Base-by-base conservation (phyloP, 2,113 vertebrate genomes). In the Oenanthe melanoleuca region DNA sequence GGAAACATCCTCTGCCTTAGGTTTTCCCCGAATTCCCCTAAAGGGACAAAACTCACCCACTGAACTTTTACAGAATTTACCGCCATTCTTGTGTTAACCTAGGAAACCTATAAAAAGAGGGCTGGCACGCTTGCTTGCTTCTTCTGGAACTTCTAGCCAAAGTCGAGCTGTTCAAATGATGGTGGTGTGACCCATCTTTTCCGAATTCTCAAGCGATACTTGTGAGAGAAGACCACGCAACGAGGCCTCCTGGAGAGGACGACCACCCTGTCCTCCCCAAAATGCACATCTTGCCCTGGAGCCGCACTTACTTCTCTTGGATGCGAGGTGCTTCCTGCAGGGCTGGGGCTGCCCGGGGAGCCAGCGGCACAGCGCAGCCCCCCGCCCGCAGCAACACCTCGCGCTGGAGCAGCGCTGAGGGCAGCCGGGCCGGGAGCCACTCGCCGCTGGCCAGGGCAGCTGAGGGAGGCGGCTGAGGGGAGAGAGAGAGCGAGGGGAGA, bases 391-490 rank as follows among this genome's bases (percentile, higher is more conserved):
- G 63, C 66, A 57, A 2, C n/a, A 26, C 50, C 44, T 55, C 21
- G 19, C 78, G 4, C 34, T 14, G 12, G 1, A 59, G 33, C 1
- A 0, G 19, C 6, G 1, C 8, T 0, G n/a, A 11, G 4, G 11
- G 7, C 33, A 12, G 8, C 10, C 53, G 8, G 11, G 37, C 25
- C 5, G 11, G 12, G 23, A 23, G 3, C 24, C 20, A 1, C 24
- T 12, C 1, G 8, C 28, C 4, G 14, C 28, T 2, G 37, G 33
- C 50, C 25, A 25, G 24, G 14, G 15, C 17, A 5, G 20, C 47
- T 5, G 52, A 2, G 2, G 24, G 31, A 7, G 6, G 14, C 8
- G 19, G 9, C 44, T 2, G 40, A 3, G 2, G 56, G 9, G 5
- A 16, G 24, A 8, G 23, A 23, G 14, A 47, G 47, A 22, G 38